A percentile compares a stretch with the other conserved stretches of the same genome.
Evolutionary conservation across 2,888 invertebrate genomes (phyloP).

Genomic region (Encarsia formosa): DNA sequence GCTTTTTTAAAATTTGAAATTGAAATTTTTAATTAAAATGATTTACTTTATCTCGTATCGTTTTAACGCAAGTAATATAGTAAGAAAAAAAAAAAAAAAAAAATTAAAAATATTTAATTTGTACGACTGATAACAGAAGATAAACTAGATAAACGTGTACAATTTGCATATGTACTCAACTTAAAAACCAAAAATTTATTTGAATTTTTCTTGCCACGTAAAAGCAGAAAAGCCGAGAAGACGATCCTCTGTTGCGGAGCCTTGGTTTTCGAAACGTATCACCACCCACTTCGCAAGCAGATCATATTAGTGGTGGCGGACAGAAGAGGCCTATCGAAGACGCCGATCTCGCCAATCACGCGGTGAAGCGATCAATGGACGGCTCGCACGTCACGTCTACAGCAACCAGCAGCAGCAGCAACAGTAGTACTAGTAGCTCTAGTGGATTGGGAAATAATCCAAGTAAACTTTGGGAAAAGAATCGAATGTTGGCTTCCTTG

Average conservation of each 20-base stretch:
- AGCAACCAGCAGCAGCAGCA: conserved; percentile 40
- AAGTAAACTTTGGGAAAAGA: conserved; percentile 75
- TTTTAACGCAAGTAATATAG: too few species aligned
- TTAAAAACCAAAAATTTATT: too few species aligned
- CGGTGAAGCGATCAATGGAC: conserved; percentile 53
- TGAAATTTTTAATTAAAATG: too few species aligned
- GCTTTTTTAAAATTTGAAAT: too few species aligned
- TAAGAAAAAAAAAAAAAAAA: too few species aligned
- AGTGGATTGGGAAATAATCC: conserved; percentile 49
- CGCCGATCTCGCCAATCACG: conserved; percentile 55
- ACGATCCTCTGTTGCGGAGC: conserved; percentile 55
- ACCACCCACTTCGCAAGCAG: conserved; percentile 56
- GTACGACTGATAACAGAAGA: too few species aligned
- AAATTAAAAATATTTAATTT: too few species aligned
- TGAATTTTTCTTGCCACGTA: not conserved
- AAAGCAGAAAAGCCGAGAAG: conserved; percentile 48
- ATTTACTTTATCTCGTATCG: too few species aligned
- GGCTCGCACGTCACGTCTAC: conserved; percentile 49
- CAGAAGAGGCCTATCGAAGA: conserved; percentile 65
- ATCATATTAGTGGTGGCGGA: conserved; percentile 41
- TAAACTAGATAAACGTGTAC: too few species aligned
- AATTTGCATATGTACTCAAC: too few species aligned
- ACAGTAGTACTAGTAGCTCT: conserved; percentile 20
- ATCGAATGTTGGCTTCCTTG: conserved; percentile 79
- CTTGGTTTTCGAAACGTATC: conserved; percentile 55